Evolutionary conservation across 2,797 vertebrate genomes (phyloP).

Genomic region (Neostethus bicornis): DNA sequence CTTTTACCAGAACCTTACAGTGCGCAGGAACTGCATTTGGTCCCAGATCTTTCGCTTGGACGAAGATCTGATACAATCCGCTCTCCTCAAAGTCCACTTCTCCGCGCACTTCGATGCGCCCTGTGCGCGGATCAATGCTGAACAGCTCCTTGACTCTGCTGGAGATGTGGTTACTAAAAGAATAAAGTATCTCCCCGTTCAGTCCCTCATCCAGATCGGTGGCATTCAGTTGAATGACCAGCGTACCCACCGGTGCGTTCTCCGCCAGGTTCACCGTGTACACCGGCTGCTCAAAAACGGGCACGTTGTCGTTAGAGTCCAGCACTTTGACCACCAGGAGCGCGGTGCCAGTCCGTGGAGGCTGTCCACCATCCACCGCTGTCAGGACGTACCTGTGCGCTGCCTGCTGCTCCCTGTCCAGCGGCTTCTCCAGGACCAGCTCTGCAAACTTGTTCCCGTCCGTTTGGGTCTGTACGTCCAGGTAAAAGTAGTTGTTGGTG

Average conservation of each 20-base stretch:
- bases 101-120: conserved; percentile 90
- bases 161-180: conserved; percentile 95
- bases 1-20: conserved; percentile 72
- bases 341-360: conserved; percentile 93
- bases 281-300: conserved; percentile 92
- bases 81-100: conserved; percentile 96
- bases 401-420: conserved; percentile 95
- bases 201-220: conserved; percentile 92
- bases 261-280: conserved; percentile 91
- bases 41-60: conserved; percentile 96
- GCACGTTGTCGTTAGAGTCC: conserved; percentile 97
- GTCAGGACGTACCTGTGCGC: conserved; percentile 96
- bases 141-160: conserved; percentile 91
- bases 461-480: conserved; percentile 94
- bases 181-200: conserved; percentile 93
- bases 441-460: conserved; percentile 97
- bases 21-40: conserved; percentile 87
- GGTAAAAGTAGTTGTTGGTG: conserved; percentile 91
- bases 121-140: conserved; percentile 87
- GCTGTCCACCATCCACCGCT: conserved; percentile 93
- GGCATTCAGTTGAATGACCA: conserved; percentile 94
- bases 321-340: conserved; percentile 92
- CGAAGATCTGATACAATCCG: conserved; percentile 90
- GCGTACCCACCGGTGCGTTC: conserved; percentile 90
- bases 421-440: conserved; percentile 90